Evolutionary conservation across 2,888 invertebrate genomes (phyloP).

Genomic region (Magallana nippona): DNA sequence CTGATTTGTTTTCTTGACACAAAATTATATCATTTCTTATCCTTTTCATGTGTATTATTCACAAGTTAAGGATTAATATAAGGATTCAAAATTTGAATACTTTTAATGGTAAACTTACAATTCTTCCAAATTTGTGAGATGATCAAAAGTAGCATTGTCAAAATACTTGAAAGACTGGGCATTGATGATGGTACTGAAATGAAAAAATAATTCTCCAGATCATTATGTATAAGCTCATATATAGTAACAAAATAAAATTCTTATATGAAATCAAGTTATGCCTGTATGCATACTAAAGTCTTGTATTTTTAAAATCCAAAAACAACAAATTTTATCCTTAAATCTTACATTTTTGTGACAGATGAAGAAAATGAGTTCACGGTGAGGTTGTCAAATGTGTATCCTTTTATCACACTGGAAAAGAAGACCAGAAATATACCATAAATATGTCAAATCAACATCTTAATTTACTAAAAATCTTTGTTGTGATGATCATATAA

Average conservation of each 20-base stretch:
- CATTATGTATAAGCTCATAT: too few relatives aligned
- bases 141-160: conserved; percentile 62
- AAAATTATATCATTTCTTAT: too few relatives aligned
- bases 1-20: too few relatives aligned
- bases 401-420: conserved; percentile 43
- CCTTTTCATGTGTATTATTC: too few relatives aligned
- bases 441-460: background rate
- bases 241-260: too few relatives aligned
- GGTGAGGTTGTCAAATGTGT: conserved; percentile 50
- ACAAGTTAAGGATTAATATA: too few relatives aligned
- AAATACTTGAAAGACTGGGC: conserved; percentile 48
- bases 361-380: conserved; percentile 44
- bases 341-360: conserved; percentile 48
- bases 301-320: too few relatives aligned
- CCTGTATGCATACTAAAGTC: too few relatives aligned
- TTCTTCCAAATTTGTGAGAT: conserved; percentile 55
- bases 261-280: too few relatives aligned
- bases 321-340: too few relatives aligned
- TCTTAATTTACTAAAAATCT: background rate
- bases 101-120: conserved; percentile 53
- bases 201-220: background rate
- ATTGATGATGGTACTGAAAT: conserved; percentile 44
- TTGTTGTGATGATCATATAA: background rate
- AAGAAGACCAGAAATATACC: background rate
- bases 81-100: too few relatives aligned